Evolutionary conservation across 2,113 vertebrate species (phyloP).

Genomic region (Gavialis gangeticus): DNA sequence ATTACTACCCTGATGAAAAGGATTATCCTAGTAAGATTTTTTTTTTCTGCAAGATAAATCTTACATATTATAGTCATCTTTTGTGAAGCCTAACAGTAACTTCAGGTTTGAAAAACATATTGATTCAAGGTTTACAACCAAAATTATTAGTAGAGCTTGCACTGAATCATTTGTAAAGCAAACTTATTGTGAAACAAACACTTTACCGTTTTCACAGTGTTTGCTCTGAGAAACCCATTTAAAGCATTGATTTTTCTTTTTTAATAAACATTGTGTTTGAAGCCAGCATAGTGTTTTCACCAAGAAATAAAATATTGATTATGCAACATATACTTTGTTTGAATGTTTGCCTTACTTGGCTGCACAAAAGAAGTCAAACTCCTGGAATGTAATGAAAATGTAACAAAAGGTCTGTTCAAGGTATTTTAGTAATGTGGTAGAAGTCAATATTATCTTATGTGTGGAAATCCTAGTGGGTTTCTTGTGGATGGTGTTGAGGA

Average conservation of each 20-base stretch:
- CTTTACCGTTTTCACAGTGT: not conserved
- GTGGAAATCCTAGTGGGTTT: slow-evolving; percentile 1
- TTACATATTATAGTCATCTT: not conserved
- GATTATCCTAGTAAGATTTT: slow-evolving; percentile 92
- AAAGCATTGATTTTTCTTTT: not conserved
- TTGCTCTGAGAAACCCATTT: not conserved
- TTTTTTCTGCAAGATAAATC: not conserved
- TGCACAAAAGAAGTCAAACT: not conserved
- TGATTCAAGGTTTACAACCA: not conserved
- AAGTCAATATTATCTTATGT: not conserved
- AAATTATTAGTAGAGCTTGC: not conserved
- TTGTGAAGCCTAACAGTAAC: not conserved
- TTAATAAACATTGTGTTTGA: not conserved
- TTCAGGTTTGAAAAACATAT: not conserved
- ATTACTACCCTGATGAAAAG: slow-evolving; percentile 97
- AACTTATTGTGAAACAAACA: not conserved
- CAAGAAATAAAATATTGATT: not conserved
- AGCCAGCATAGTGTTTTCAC: not conserved
- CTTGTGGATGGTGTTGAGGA: not conserved
- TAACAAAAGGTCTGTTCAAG: not conserved
- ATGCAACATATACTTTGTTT: not conserved
- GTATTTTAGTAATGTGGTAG: not conserved
- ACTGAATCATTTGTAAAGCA: not conserved
- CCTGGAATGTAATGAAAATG: not conserved
- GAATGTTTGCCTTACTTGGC: not conserved